Evolutionary conservation across 2,888 invertebrate genomes (phyloP).

Genomic region (Tholera decimalis): DNA sequence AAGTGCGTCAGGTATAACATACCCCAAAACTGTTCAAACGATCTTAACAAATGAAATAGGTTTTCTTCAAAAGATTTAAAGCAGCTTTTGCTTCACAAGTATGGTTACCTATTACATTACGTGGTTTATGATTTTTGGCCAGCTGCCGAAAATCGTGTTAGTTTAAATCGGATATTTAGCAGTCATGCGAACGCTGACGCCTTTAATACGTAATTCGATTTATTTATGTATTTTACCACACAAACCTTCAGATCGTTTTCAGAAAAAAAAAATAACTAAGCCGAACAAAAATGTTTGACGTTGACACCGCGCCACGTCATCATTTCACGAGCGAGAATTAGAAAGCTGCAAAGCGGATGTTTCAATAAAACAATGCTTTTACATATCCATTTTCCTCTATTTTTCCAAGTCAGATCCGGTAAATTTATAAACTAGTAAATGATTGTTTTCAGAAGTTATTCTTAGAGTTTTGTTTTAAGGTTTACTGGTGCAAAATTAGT

Average conservation of each 20-base stretch:
- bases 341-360: slow-evolving; percentile 45
- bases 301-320: slow-evolving; percentile 40
- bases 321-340: slow-evolving; percentile 14
- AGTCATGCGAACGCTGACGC: slow-evolving; percentile 48
- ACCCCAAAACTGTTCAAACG: slow-evolving; percentile 20
- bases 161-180: slow-evolving; percentile 37
- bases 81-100: slow-evolving; percentile 35
- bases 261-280: slow-evolving; percentile 5
- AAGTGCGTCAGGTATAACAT: slow-evolving; percentile 10
- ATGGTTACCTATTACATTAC: slow-evolving; percentile 37
- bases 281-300: slow-evolving; percentile 44
- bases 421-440: slow-evolving; percentile 16
- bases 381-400: slow-evolving; percentile 25
- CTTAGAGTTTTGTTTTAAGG: slow-evolving; percentile 8
- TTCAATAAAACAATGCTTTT: slow-evolving; percentile 34
- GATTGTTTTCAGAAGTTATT: slow-evolving; percentile 28
- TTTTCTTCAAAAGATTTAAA: slow-evolving; percentile 18
- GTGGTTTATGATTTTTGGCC: slow-evolving; percentile 47
- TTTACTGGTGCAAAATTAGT: slow-evolving; percentile 20
- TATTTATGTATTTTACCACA: slow-evolving; percentile 36
- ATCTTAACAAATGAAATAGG: slow-evolving; percentile 16
- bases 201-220: slow-evolving; percentile 43
- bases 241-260: slow-evolving; percentile 12
- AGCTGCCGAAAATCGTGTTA: slow-evolving; percentile 50
- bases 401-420: slow-evolving; percentile 11